A percentile compares a stretch with the other conserved stretches of the same genome.
Conservation (phyloP, 37 sponge, comb jelly and placozoan species). For the Hexactinellida sp. region DNA sequence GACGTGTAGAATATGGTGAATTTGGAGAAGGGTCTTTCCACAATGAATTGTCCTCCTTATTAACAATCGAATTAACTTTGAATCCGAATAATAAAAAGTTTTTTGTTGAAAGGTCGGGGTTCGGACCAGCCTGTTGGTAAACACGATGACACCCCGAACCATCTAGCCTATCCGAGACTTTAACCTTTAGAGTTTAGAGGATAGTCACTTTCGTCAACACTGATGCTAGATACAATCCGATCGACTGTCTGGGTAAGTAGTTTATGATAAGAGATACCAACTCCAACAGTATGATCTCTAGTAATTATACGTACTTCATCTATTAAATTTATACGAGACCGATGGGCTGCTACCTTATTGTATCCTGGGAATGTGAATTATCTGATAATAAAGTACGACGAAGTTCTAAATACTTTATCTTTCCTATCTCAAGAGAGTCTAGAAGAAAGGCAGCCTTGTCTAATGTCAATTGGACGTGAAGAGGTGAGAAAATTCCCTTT, state of each 20-base stretch:
- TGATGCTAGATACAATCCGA: neutral
- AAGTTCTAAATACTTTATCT: neutral
- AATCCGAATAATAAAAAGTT: neutral
- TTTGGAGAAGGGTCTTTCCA: neutral
- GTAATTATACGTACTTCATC: neutral
- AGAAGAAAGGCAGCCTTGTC: neutral
- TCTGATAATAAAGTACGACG: neutral
- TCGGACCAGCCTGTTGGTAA: neutral
- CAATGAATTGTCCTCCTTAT: neutral
- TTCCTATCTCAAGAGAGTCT: neutral
- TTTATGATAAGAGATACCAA: neutral
- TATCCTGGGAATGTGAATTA: neutral
- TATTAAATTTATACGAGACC: neutral
- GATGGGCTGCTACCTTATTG: neutral
- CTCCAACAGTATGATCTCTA: neutral
- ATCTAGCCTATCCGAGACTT: neutral
- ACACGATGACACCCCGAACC: neutral
- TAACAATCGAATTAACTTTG: neutral
- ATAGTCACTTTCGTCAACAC: too few relatives aligned
- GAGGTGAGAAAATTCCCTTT: neutral
- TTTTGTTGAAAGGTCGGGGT: neutral
- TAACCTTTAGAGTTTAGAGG: neutral
- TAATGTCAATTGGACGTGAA: neutral
- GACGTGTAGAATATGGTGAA: neutral
- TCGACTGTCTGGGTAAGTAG: neutral